Evolutionary conservation across 2,888 invertebrate genomes (phyloP).

Genomic region (Autographa gamma): DNA sequence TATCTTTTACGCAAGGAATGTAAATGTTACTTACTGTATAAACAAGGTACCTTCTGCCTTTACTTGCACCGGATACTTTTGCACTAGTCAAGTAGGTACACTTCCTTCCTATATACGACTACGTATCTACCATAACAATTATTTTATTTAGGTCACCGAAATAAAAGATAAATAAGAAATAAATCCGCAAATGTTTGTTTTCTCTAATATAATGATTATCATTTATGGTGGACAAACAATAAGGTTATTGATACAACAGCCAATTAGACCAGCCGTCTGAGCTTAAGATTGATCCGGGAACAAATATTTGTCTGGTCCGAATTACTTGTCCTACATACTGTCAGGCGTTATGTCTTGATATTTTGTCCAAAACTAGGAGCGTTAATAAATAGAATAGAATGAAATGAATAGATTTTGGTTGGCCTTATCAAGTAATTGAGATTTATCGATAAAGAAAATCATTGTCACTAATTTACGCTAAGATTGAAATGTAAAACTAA

Average conservation of each 20-base stretch:
- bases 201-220: not conserved
- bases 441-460: too few species aligned
- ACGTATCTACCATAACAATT: not conserved
- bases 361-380: not conserved
- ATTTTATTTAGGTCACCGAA: not conserved
- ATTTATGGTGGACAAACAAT: not conserved
- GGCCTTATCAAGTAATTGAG: too few species aligned
- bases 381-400: too few species aligned
- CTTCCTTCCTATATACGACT: not conserved
- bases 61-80: not conserved
- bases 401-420: too few species aligned
- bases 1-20: not conserved
- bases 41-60: not conserved
- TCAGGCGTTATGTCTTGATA: not conserved
- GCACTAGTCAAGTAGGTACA: not conserved
- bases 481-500: too few species aligned
- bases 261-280: not conserved
- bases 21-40: not conserved
- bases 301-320: not conserved
- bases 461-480: too few species aligned
- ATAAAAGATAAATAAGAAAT: conserved; percentile 1
- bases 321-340: not conserved
- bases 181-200: conserved; percentile 1
- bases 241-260: not conserved
- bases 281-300: not conserved